A percentile compares a stretch with the other conserved stretches of the same genome.
Conservation (phyloP, 2,797 vertebrate species). For the Ciconia nigra region DNA sequence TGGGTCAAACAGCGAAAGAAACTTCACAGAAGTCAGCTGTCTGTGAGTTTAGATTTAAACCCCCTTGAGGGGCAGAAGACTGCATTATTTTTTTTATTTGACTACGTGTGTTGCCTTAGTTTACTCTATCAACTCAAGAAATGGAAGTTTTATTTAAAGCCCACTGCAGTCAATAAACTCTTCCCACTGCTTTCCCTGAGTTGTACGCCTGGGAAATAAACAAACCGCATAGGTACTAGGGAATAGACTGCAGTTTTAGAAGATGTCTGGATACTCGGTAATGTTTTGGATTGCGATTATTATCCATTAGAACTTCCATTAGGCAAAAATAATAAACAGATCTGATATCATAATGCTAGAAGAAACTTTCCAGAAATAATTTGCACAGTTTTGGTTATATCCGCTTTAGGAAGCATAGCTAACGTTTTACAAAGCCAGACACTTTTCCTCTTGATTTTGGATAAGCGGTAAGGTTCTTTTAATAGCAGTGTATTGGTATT, state of each 20-base stretch:
- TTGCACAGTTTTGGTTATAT: not conserved
- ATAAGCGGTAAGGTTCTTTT: not conserved
- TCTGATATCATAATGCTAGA: not conserved
- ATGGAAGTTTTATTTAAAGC: conserved; percentile 26
- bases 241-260: not conserved
- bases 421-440: not conserved
- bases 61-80: not conserved
- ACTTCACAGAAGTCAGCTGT: not conserved
- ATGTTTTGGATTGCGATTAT: not conserved
- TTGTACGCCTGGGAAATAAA: not conserved
- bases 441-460: not conserved
- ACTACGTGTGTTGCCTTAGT: not conserved
- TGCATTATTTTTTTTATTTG: not conserved
- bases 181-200: not conserved
- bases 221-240: not conserved
- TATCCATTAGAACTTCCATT: not conserved
- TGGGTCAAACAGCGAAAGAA: not conserved
- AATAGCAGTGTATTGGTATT: not conserved
- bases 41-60: not conserved
- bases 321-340: conserved; percentile 1
- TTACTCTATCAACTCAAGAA: not conserved
- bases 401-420: not conserved
- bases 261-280: not conserved
- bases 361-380: not conserved
- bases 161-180: not conserved